Conservation (phyloP, 2,797 vertebrate species). For the Vultur gryphus region DNA sequence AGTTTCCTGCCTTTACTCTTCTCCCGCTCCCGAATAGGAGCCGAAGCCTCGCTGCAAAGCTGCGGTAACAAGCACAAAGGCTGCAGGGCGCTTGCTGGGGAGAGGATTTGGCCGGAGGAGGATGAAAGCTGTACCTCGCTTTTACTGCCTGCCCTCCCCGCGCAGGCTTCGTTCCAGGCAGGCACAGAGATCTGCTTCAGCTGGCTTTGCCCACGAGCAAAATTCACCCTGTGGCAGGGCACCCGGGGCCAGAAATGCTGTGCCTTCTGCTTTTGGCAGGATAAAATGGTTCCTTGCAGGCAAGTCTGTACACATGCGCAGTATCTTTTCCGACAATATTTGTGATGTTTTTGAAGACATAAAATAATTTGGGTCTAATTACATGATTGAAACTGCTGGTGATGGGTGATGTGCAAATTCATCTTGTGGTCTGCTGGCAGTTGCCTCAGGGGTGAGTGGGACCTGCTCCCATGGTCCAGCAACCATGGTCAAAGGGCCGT, state of each 20-base stretch:
- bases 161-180: neutral
- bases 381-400: neutral
- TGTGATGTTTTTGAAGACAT: neutral
- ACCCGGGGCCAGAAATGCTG: neutral
- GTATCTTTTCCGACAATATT: neutral
- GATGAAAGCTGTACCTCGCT: neutral
- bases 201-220: neutral
- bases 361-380: neutral
- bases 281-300: neutral
- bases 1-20: neutral
- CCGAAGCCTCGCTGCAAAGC: fast-evolving
- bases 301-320: fast-evolving
- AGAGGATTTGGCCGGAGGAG: neutral
- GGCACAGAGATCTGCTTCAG: neutral
- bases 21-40: fast-evolving
- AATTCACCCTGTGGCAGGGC: neutral
- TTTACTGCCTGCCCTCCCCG: fast-evolving
- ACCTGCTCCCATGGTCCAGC: neutral
- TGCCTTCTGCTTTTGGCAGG: neutral
- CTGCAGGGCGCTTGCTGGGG: neutral
- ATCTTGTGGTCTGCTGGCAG: neutral
- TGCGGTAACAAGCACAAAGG: neutral
- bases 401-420: neutral
- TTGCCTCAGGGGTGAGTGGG: neutral
- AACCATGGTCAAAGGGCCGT: fast-evolving